Evolutionary conservation across 1,140 invertebrate genomes (phyloP), one percentile per base, ranked within the genome.

Genomic region (Choristoneura fumiferana): DNA sequence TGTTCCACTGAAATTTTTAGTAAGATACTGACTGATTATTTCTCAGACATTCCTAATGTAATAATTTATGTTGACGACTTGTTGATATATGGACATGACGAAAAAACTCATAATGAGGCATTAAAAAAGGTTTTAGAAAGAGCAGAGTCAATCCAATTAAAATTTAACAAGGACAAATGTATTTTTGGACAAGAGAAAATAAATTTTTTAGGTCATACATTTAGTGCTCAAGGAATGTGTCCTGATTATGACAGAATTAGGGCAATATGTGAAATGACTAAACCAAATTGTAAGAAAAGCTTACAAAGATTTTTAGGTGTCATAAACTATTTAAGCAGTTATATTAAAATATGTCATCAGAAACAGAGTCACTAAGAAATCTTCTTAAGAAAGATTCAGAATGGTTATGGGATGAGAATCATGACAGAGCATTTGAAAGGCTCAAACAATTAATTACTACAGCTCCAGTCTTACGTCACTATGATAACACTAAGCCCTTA

Each of bases 161-260:
- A 37, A 15, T 4, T 71, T 63, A 82, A 70, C 65, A 68, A 29
- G 60, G 54, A 53, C n/a, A 71, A 65, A 52, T 65, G 54, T 54
- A 45, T 52, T 15, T 57, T 60, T 57, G 33, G 18, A 2, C 15
- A 54, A 37, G 1, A 9, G 12, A 29, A 53, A 45, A 53, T 64
- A 10, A 53, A 29, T 3, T 29, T 29, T 6, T 29, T 2, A 54
- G 60, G 40, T 9, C 40, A 45, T 4, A 45, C 14, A 3, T 45
- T 45, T 3, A 45, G n/a, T 14, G 15, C 4, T 1, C 1, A 45
- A 9, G 40, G 40, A 1, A 14, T 45, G 40, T 4, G 15, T 13
- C 8, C 15, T 4, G 40, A 45, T 45, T 14, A 13, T 3, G 13
- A 17, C 1, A 45, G 13, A 17, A 17, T 45, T 13, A 45, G 15